A percentile compares a stretch with the other conserved stretches of the same genome.
Evolutionary conservation across 2,797 vertebrate genomes (phyloP).

Genomic region (Enoplosus armatus): DNA sequence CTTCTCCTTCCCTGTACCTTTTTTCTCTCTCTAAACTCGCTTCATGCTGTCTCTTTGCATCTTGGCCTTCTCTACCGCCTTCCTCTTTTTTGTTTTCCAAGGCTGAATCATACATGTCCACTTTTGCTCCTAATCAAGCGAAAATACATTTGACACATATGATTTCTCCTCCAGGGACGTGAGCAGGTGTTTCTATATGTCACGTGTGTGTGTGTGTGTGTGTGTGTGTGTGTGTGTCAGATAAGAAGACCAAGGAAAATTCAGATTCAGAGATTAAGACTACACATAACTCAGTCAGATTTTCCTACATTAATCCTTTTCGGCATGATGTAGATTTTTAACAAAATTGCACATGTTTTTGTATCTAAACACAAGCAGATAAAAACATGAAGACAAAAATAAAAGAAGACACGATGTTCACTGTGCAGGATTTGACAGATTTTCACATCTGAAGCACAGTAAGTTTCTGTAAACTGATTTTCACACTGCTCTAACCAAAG

Average conservation of each 20-base stretch:
- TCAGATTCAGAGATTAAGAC: neutral
- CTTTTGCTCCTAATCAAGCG: neutral
- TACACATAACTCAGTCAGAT: neutral
- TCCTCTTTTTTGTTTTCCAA: neutral
- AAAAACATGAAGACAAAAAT: neutral
- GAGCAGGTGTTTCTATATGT: neutral
- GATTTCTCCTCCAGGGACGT: neutral
- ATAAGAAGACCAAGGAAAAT: neutral
- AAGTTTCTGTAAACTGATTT: constrained; percentile 2
- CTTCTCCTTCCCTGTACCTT: neutral
- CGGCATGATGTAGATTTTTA: neutral
- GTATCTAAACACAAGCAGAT: neutral
- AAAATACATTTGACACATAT: neutral
- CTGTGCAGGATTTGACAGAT: neutral
- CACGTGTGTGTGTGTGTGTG: neutral
- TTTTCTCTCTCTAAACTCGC: neutral
- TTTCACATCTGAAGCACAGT: neutral
- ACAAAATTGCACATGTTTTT: neutral
- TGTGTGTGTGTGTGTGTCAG: neutral
- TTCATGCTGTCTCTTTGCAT: neutral
- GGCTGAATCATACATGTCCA: neutral
- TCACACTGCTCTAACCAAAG: neutral
- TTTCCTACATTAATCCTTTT: neutral
- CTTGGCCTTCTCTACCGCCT: neutral
- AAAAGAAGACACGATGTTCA: neutral